These are phyloP conservation scores for Trichogramma dendrolimi DNA, from an alignment of 2,888 invertebrate genomes.

Conservation along the genomic window DNA sequence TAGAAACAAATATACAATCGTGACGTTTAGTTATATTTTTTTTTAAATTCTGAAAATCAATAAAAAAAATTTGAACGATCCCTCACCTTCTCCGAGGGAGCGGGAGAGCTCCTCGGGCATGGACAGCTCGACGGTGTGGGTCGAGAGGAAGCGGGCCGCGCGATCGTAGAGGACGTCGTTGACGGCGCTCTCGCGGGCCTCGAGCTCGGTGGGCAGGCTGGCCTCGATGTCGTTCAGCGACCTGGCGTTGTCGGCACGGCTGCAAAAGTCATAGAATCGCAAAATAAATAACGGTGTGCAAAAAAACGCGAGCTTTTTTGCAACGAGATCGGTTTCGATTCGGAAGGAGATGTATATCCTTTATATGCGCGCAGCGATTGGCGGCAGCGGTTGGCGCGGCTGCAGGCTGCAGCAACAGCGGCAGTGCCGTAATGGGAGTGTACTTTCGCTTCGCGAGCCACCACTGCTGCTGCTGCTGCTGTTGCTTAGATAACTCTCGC, in stretches of 20 bases:
- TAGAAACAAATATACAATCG: neutral
- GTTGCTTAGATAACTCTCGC: slow-evolving; percentile 16
- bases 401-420: neutral
- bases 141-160: slow-evolving; percentile 70
- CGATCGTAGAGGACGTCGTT: slow-evolving; percentile 72
- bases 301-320: slow-evolving; percentile 6
- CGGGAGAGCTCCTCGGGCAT: slow-evolving; percentile 74
- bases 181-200: slow-evolving; percentile 68
- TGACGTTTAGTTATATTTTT: neutral
- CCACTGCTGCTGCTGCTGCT: slow-evolving; percentile 3
- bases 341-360: neutral
- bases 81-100: slow-evolving; percentile 77
- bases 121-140: slow-evolving; percentile 76
- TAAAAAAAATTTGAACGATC: neutral
- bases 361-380: neutral
- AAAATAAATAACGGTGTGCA: neutral
- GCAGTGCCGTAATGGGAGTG: neutral
- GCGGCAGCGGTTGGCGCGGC: too few species aligned
- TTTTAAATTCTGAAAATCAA: slow-evolving; percentile 1
- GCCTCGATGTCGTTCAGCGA: slow-evolving; percentile 61
- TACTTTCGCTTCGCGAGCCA: slow-evolving; percentile 18
- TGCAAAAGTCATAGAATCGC: slow-evolving; percentile 27
- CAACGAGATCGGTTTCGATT: neutral
- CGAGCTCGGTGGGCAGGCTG: slow-evolving; percentile 65
- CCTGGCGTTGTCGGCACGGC: slow-evolving; percentile 54